Evolutionary conservation across 2,888 invertebrate genomes (phyloP).

Genomic region (Geophilus truncorum): DNA sequence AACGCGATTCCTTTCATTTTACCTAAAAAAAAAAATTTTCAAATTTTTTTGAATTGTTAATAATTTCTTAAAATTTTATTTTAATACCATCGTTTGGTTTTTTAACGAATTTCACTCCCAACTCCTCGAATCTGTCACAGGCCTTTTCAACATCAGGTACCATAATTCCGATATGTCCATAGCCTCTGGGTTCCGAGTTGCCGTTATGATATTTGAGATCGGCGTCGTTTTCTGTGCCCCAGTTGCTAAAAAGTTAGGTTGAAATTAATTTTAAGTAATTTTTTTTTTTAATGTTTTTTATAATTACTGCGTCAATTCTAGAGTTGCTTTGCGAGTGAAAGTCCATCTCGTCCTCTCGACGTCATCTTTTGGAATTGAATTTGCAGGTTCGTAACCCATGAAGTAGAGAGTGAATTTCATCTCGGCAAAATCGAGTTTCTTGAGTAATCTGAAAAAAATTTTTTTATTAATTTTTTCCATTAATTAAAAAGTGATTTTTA

Average conservation of each 20-base stretch:
- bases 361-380: slow-evolving; percentile 67
- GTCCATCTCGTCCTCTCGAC: slow-evolving; percentile 69
- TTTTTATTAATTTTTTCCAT: too few species aligned
- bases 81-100: slow-evolving; percentile 71
- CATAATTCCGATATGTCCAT: slow-evolving; percentile 83
- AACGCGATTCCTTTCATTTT: slow-evolving; percentile 93
- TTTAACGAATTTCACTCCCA: slow-evolving; percentile 83
- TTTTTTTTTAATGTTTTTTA: slow-evolving; percentile 44
- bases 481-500: too few species aligned
- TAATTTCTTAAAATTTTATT: background rate
- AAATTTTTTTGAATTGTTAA: background rate
- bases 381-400: slow-evolving; percentile 76
- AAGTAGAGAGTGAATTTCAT: slow-evolving; percentile 90
- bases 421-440: slow-evolving; percentile 79
- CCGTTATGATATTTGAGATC: slow-evolving; percentile 80
- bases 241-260: slow-evolving; percentile 69
- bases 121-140: slow-evolving; percentile 77
- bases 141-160: slow-evolving; percentile 85
- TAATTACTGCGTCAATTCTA: slow-evolving; percentile 84
- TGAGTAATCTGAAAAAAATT: slow-evolving; percentile 58
- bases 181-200: slow-evolving; percentile 82
- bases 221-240: slow-evolving; percentile 84
- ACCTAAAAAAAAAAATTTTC: slow-evolving; percentile 58
- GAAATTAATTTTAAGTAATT: background rate
- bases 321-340: slow-evolving; percentile 72